phyloP scores from a whole-genome alignment of 92 coral and sea anemone species.

The Actinernus sp. region DNA sequence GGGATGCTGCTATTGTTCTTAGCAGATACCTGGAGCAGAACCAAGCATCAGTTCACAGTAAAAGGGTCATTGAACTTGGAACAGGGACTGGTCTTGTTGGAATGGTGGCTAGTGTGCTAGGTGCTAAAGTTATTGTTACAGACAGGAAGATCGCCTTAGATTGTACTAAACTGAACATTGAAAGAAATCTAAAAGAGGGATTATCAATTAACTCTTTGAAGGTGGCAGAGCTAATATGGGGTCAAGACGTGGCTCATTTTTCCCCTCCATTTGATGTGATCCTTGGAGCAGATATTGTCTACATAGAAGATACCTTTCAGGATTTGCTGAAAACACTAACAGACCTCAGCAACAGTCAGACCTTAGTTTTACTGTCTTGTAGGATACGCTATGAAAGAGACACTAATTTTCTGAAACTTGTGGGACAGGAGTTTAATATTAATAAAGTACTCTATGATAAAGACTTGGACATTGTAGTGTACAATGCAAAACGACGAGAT shows the following conservation, averaged over 20 bases:
- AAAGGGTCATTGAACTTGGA: constrained; percentile 92
- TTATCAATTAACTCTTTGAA: constrained; percentile 11
- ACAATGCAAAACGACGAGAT: constrained; percentile 73
- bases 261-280: constrained; percentile 81
- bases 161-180: constrained; percentile 73
- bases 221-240: constrained; percentile 91
- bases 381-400: constrained; percentile 95
- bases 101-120: constrained; percentile 91
- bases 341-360: constrained; percentile 73
- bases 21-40: constrained; percentile 79
- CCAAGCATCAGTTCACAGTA: constrained; percentile 40
- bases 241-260: constrained; percentile 74
- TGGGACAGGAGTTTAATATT: constrained; percentile 51
- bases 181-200: constrained; percentile 41
- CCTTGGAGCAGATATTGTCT: constrained; percentile 95
- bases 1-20: constrained; percentile 98
- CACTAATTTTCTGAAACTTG: constrained; percentile 74
- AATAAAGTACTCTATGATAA: constrained; percentile 68
- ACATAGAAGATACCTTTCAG: constrained; percentile 88
- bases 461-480: constrained; percentile 69
- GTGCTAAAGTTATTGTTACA: constrained; percentile 80
- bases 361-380: constrained; percentile 81
- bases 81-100: constrained; percentile 97
- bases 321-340: constrained; percentile 74
- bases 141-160: constrained; percentile 88